Percentiles rank a stretch among this genome's conserved stretches.
Conservation (phyloP, 1,140 invertebrate genomes). For the Stegodyphus dumicola region DNA sequence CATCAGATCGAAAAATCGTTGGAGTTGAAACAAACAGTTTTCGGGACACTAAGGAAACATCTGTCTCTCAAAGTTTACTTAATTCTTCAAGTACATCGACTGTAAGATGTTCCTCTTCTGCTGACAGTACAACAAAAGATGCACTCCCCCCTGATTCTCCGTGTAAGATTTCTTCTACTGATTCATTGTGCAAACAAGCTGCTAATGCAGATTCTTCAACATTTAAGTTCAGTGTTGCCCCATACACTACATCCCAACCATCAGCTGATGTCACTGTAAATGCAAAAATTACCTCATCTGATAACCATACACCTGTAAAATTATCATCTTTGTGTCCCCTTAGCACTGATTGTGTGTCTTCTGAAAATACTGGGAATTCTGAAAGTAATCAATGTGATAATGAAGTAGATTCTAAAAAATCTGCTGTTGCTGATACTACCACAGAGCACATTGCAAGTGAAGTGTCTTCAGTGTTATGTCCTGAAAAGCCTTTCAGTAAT, state of each 20-base stretch:
- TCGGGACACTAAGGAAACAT: neutral
- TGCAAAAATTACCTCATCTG: constrained; percentile 23
- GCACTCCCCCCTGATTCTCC: neutral
- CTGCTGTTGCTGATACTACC: constrained; percentile 35
- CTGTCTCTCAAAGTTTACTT: constrained; percentile 17
- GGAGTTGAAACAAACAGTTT: constrained; percentile 2
- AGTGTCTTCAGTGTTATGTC: neutral
- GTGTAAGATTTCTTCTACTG: constrained; percentile 5
- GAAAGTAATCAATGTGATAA: constrained; percentile 9
- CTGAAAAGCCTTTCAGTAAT: neutral
- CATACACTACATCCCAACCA: constrained; percentile 29
- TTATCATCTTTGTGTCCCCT: constrained; percentile 1
- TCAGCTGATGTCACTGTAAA: neutral
- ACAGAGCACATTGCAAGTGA: constrained; percentile 10
- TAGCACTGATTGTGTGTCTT: constrained; percentile 23
- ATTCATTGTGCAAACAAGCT: neutral
- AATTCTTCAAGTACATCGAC: constrained; percentile 31
- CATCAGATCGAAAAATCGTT: neutral
- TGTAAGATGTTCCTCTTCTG: constrained; percentile 33
- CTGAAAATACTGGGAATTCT: constrained; percentile 1
- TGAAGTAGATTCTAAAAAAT: constrained; percentile 27
- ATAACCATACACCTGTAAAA: neutral
- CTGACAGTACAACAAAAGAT: constrained; percentile 58
- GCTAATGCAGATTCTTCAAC: constrained; percentile 25
- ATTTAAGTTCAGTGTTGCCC: neutral